Base-by-base conservation (phyloP, 2,888 invertebrate species). In the Stenodera caucasica region DNA sequence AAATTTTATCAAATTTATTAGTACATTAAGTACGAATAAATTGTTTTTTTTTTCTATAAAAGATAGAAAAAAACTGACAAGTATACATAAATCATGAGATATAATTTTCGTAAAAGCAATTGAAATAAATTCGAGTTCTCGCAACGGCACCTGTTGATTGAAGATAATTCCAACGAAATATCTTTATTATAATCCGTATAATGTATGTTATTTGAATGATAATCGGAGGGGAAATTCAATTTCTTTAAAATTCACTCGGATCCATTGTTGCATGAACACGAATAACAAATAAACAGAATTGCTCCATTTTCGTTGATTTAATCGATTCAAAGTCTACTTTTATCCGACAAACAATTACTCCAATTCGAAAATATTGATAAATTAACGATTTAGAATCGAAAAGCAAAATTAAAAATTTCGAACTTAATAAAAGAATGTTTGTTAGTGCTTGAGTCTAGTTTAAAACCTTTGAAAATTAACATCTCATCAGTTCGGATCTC, bases 111-210 rank as follows among this genome's bases (percentile, higher is more conserved):
- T 60, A 60, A 57, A 60, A 60, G 60, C 60, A 57, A 60, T 57
- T 45, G 60, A 63, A 66, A 62, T 60, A 62, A 67, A 62, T 66
- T 65, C 65, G 61, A 61, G 58, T 63, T 60, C 57, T 56, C 64
- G 59, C 66, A 55, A 9, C 18, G 37, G 66, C 68, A 68, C 67
- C 68, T 67, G 66, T 67, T 67, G 67, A 61, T 61, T 45, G 61
- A 58, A 66, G 63, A 64, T 61, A 61, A 54, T 60, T 53, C 30
- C 23, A 51, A 40, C 45, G 49, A 53, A 60, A 51, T 60, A 45
- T 56, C 57, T 49, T 49, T 40, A 40, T 40, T 40, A 49, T 51
- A 55, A 56, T 60, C 55, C 55, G 45, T 52, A 54, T 54, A 58
- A 58, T 53, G 58, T 58, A 23, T 37, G 53, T 50, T 53, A 58